Evolutionary conservation across 2,797 vertebrate species (phyloP), one percentile per base, ranked within the genome.

Genomic region (Tragopan temminckii): DNA sequence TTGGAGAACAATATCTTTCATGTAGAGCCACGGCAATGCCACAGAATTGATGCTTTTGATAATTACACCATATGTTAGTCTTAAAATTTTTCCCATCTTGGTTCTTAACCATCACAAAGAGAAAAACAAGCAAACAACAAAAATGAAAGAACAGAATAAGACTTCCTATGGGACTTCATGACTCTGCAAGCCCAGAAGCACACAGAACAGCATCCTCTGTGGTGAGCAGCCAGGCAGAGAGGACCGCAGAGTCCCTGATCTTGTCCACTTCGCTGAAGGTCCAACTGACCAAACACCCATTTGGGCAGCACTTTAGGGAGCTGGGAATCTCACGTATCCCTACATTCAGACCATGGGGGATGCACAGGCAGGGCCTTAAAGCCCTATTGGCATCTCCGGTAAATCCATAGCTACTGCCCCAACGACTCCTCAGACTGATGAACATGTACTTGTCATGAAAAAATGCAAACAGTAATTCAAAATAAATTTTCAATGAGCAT

Each of bases 231-330:
- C 38, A 63, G 35, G 43, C 43, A 77, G 20, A 85, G 4, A 29
- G 24, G 48, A 59, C 10, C 36, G 17, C 12, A 31, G 27, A 31
- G 27, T 63, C 61, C 12, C 27, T 29, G 13, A 8, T 29, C 61
- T 9, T 63, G 16, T 18, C 0, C 0, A 40, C 24, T 7, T 25
- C 9, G 0, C 36, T 2, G 5, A 36, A 69, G 17, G 46, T 7
- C 25, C 50, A 55, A 38, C 11, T n/a, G 40, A 42, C 58, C 48
- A 0, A 0, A 64, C 27, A 36, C 5, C 35, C 13, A 21, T 70
- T 57, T 0, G 1, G 24, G 35, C 27, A 21, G 36, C 0, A 0
- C 57, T 88, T 13, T 0, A 0, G 31, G 16, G 11, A 35, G 19
- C 29, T 0, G 1, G 31, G 24, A 62, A 75, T 25, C 40, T 33